Evolutionary conservation across 1,140 invertebrate genomes (phyloP), one percentile per base, ranked within the genome.

Genomic region (Aphidius ervi): DNA sequence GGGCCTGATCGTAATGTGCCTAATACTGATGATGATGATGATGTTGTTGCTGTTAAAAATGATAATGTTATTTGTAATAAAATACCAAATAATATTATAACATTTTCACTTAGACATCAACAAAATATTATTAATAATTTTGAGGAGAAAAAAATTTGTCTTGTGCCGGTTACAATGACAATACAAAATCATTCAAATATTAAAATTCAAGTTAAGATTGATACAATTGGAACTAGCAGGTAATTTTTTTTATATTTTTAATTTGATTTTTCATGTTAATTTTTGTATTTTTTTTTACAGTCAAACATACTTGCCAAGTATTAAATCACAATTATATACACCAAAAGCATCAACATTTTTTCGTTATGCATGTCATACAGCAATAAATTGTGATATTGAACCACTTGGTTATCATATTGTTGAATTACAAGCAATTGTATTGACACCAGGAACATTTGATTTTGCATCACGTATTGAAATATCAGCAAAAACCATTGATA

Each of bases 151-250:
- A 70, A 75, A 57, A 63, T 79, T 43, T 80, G 76, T 46, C 62
- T 74, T 6, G 59, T 79, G 50, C 75, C 75, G 0, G 73, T 81
- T 5, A 65, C 61, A 5, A 65, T 81, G 61, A 60, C 67, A 47
- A 55, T 81, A 59, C 77, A 81, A 52, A 81, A 81, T 68, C 76
- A 79, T 66, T 74, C 74, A 9, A 60, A 71, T 37, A 69, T 68
- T 20, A 42, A 54, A 20, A 58, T 80, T 6, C 59, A 73, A 39
- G 70, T 80, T 6, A 77, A 73, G 65, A 61, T 81, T 16, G 70
- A 73, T 58, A 80, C 78, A 2, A 67, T 76, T 61, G 78, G 76
- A 45, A 79, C 74, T 3, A 80, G 70, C 68, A 79, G 77, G 79
- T 80, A 64, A 71, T 48, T 45, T 20, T 45, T 7, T 16, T 23